phyloP scores from a whole-genome alignment of 92 coral and sea anemone species.

The Paramuricea clavata region DNA sequence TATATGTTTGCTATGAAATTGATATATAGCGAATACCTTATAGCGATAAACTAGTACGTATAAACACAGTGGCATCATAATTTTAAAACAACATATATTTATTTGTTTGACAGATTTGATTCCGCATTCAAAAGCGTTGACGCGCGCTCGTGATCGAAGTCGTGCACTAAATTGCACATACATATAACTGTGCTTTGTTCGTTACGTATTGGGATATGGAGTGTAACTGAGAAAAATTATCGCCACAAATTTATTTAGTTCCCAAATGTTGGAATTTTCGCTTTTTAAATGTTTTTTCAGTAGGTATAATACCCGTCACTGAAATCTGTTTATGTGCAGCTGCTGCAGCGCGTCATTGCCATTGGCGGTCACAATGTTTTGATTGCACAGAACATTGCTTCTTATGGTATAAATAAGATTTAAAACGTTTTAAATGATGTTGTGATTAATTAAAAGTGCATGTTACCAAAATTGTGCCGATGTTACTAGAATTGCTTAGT shows the following conservation, averaged over 20 bases:
- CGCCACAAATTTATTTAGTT: no score
- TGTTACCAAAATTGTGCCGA: no score
- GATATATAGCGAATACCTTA: neutral
- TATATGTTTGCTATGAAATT: neutral
- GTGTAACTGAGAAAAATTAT: neutral
- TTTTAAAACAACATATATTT: neutral
- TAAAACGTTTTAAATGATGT: no score
- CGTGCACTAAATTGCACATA: neutral
- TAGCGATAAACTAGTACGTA: no score
- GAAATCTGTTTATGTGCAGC: constrained; percentile 13
- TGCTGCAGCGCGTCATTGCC: constrained; percentile 41
- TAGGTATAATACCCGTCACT: neutral
- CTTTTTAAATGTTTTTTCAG: neutral
- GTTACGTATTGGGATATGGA: neutral
- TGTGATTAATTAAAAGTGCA: no score
- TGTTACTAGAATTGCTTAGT: no score
- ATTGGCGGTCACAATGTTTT: constrained; percentile 35
- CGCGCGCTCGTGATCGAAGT: neutral
- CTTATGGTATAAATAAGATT: no score
- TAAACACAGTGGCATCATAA: neutral
- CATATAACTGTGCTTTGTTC: neutral
- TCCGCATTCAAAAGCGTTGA: constrained; percentile 6
- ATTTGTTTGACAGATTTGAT: constrained; percentile 31
- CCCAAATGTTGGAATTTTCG: neutral
- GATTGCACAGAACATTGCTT: constrained; percentile 2